Base-by-base conservation (phyloP, 23 tunicate genomes). In the Ciona savignyi region DNA sequence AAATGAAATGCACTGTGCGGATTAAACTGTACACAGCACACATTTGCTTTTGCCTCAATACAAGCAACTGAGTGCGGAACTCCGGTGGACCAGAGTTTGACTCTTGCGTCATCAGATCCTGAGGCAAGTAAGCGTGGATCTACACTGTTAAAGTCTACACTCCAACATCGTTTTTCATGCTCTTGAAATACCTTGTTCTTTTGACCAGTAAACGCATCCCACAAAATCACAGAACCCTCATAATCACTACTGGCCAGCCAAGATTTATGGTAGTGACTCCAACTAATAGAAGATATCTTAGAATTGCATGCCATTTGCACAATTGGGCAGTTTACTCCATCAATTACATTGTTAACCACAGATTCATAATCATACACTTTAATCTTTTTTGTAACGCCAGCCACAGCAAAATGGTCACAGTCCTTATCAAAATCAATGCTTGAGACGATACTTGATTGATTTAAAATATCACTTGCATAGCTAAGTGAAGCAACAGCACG, bases 141-240 rank as follows among this genome's bases (percentile, higher is more conserved):
- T 34, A 87, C 86, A 27, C 78, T 82, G 82, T 94, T 94, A 75
- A 94, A 94, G 72, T 94, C 99, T 25, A 94, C 99, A 32, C 99
- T 94, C 99, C 99, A 94, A 71, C 99, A 94, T 29, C 99, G 79
- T 32, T 94, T 94, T 63, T 94, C 99, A 74, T 94, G 99, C 60
- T 94, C 99, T 51, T 87, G 89, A 56, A 94, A 88, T 67, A 82
- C 67, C 15, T 77, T 35, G 2, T 77, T 70, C 48, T 88, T 87
- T 34, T 87, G 82, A 25, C 90, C 95, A 0, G 80, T 62, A 72
- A 94, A 86, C 23, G 99, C 95, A 87, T 94, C 99, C 99, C 99
- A 94, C 31, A 94, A 65, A 15, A 78, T 78, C 60, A 94, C 95
- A 65, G 89, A 82, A 48, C 99, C 99, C 65, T 94, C 95, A 34